These are phyloP conservation scores for Caloenas nicobarica DNA, from an alignment of 2,113 vertebrate species.

Conservation along the genomic window DNA sequence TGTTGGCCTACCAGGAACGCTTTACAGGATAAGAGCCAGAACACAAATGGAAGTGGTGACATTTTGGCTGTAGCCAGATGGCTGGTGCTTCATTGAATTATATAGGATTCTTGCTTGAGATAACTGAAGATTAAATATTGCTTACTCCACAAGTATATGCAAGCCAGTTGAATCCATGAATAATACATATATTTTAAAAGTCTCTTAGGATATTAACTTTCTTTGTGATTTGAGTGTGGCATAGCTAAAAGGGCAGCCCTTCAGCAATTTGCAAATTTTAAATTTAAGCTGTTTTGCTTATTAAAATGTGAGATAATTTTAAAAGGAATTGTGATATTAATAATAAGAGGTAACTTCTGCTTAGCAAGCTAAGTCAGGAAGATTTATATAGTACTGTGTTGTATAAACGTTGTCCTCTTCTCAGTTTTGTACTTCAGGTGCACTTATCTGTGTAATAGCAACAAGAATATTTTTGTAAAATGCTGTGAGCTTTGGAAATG, in stretches of 20 bases:
- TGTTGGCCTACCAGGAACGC: background rate
- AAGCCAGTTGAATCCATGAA: background rate
- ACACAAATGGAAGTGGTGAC: background rate
- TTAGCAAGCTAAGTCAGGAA: background rate
- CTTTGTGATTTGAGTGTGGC: background rate
- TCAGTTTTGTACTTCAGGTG: background rate
- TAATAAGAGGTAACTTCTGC: background rate
- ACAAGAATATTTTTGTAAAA: background rate
- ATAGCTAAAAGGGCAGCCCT: background rate
- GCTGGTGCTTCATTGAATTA: background rate
- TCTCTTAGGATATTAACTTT: background rate
- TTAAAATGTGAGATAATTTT: background rate
- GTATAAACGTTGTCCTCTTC: background rate
- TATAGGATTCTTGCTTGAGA: background rate
- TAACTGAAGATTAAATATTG: background rate
- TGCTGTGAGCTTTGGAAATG: background rate
- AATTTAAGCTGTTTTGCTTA: background rate
- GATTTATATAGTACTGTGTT: background rate
- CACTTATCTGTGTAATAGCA: background rate
- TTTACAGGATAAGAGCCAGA: background rate
- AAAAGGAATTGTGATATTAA: background rate
- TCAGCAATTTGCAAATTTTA: background rate
- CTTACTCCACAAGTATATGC: background rate
- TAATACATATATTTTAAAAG: background rate
- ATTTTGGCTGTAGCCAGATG: background rate